Conservation (phyloP, 2,113 vertebrate species). For the Chaetura pelagica region DNA sequence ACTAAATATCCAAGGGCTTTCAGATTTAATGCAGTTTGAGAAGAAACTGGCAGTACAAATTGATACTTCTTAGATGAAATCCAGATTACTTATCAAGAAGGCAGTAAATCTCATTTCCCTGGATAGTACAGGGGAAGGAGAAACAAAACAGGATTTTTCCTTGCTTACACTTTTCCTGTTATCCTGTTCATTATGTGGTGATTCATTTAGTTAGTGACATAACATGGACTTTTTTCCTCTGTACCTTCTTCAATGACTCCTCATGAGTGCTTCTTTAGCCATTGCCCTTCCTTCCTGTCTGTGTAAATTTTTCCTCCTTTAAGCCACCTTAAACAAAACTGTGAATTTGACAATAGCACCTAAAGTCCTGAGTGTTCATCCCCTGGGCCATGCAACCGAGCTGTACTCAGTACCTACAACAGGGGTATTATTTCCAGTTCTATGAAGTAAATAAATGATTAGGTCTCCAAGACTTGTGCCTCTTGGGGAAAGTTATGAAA, state of each 20-base stretch:
- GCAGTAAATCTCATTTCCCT: not conserved
- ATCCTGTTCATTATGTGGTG: not conserved
- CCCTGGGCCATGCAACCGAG: rapidly evolving
- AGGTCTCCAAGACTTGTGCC: not conserved
- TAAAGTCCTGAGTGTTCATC: not conserved
- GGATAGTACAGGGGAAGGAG: not conserved
- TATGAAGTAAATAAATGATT: not conserved
- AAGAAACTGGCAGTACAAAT: not conserved
- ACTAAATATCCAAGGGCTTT: not conserved
- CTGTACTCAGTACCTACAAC: not conserved
- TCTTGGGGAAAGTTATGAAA: not conserved
- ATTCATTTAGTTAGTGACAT: not conserved
- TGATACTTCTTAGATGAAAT: not conserved
- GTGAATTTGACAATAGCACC: not conserved
- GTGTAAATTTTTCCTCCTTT: not conserved
- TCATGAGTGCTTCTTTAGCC: not conserved
- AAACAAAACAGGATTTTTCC: not conserved
- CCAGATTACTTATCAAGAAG: not conserved
- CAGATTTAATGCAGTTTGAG: not conserved
- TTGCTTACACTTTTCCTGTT: not conserved
- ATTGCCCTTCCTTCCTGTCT: not conserved
- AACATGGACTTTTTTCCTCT: not conserved
- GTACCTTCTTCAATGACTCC: not conserved
- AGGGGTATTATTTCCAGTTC: not conserved
- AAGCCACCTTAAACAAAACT: not conserved